Conservation (phyloP, 2,113 vertebrate species). For the Lepus americanus region DNA sequence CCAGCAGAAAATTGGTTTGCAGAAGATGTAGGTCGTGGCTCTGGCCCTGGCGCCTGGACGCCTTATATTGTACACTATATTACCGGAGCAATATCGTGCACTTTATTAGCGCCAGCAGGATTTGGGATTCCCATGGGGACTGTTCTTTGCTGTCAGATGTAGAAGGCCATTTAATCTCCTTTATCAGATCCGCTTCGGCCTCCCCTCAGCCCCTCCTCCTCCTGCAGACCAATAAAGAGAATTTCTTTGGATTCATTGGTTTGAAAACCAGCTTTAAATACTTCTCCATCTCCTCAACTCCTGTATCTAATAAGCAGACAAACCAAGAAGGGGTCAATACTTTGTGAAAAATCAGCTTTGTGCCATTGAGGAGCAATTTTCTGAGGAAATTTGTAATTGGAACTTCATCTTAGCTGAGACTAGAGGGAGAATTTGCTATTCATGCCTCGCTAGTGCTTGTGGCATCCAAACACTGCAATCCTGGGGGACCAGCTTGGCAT, state of each 20-base stretch:
- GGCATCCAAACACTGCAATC: not conserved
- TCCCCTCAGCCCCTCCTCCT: conserved; percentile 29
- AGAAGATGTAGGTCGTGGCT: conserved; percentile 87
- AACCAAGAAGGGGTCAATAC: conserved; percentile 23
- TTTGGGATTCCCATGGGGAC: conserved; percentile 86
- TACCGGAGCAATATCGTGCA: conserved; percentile 72
- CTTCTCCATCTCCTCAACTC: not conserved
- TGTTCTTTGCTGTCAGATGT: conserved; percentile 86
- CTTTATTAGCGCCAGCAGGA: conserved; percentile 85
- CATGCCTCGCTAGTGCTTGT: not conserved
- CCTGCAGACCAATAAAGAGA: conserved; percentile 80
- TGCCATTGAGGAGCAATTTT: not conserved
- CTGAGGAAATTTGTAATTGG: conserved; percentile 62
- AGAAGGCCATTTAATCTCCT: conserved; percentile 88
- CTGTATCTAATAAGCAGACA: conserved; percentile 39
- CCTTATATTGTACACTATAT: conserved; percentile 84
- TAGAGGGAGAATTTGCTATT: not conserved
- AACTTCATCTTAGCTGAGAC: conserved; percentile 12
- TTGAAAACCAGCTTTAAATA: conserved; percentile 72
- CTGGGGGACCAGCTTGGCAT: not conserved
- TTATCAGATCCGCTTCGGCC: conserved; percentile 85
- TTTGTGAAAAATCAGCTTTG: conserved; percentile 40
- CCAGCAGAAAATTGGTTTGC: conserved; percentile 88
- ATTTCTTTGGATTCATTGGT: conserved; percentile 73
- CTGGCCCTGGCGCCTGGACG: conserved; percentile 82